Conservation (phyloP, 1,140 invertebrate genomes). For the Microvelia longipes region DNA sequence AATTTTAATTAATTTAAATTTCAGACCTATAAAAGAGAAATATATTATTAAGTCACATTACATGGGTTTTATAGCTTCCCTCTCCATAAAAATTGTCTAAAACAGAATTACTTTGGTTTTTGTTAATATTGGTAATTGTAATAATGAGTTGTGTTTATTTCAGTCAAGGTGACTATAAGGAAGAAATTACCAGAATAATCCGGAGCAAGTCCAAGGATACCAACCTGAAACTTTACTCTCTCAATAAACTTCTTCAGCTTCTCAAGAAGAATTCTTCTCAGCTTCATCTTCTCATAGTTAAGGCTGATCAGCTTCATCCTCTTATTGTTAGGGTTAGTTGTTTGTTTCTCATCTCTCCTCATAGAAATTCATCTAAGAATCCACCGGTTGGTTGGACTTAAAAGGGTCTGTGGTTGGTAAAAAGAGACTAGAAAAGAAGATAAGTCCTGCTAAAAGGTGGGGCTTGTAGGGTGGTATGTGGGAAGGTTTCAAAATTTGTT, state of each 20-base stretch:
- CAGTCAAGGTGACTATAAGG: background rate
- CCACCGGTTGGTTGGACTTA: too few species aligned
- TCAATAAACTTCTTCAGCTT: background rate
- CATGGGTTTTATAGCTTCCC: too few species aligned
- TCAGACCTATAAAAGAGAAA: too few species aligned
- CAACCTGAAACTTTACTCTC: background rate
- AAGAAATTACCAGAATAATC: background rate
- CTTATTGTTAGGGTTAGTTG: background rate
- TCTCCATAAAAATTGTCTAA: too few species aligned
- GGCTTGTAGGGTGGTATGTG: too few species aligned
- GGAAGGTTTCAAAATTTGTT: background rate
- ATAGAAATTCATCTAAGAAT: background rate
- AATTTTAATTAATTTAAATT: too few species aligned
- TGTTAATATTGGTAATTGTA: too few species aligned
- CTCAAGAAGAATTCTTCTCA: background rate
- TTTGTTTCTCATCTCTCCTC: background rate
- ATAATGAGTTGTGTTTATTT: too few species aligned
- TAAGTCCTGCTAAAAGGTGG: too few species aligned
- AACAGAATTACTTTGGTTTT: too few species aligned
- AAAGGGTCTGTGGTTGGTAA: too few species aligned
- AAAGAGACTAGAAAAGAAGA: background rate
- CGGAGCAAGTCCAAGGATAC: background rate
- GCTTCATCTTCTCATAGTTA: background rate
- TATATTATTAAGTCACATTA: too few species aligned
- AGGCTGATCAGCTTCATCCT: background rate